phyloP scores from a whole-genome alignment of 2,888 invertebrate genomes.

The Slavum lentiscoides region DNA sequence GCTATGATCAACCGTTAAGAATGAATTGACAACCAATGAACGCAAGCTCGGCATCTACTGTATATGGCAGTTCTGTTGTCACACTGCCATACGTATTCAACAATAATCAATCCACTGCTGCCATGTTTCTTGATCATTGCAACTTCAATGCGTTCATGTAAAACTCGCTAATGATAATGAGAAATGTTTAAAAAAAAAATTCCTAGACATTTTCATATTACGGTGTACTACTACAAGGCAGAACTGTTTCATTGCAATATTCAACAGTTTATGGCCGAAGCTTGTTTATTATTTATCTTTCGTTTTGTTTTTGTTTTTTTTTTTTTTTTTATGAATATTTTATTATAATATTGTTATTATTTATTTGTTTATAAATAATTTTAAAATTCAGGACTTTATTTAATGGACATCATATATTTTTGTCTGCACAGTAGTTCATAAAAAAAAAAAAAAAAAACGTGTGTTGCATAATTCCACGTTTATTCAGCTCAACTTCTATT shows the following conservation, averaged over 20 bases:
- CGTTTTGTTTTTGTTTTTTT: slow-evolving; percentile 24
- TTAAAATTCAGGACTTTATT: slow-evolving; percentile 22
- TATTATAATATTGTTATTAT: slow-evolving; percentile 28
- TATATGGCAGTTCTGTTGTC: slow-evolving; percentile 51
- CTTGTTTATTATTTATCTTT: slow-evolving; percentile 45
- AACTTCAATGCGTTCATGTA: slow-evolving; percentile 46
- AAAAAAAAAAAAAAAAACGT: slow-evolving; percentile 37
- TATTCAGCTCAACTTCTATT: slow-evolving; percentile 51
- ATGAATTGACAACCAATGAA: slow-evolving; percentile 53
- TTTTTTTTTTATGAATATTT: slow-evolving; percentile 25
- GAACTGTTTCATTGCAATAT: slow-evolving; percentile 38
- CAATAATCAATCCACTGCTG: slow-evolving; percentile 50
- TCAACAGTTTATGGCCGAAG: slow-evolving; percentile 35
- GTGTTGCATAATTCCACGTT: slow-evolving; percentile 44
- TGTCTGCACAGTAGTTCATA: slow-evolving; percentile 50
- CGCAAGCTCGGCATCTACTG: slow-evolving; percentile 49
- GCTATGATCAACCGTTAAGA: slow-evolving; percentile 48
- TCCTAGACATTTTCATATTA: slow-evolving; percentile 27
- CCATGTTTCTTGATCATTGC: slow-evolving; percentile 51
- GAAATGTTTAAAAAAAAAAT: slow-evolving; percentile 1
- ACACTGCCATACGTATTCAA: slow-evolving; percentile 49
- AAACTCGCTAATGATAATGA: slow-evolving; percentile 25
- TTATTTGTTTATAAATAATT: slow-evolving; percentile 36
- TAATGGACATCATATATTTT: slow-evolving; percentile 41
- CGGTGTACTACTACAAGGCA: slow-evolving; percentile 5